Evolutionary conservation across 2,888 invertebrate genomes (phyloP).

Genomic region (Chrysomela aeneicollis): DNA sequence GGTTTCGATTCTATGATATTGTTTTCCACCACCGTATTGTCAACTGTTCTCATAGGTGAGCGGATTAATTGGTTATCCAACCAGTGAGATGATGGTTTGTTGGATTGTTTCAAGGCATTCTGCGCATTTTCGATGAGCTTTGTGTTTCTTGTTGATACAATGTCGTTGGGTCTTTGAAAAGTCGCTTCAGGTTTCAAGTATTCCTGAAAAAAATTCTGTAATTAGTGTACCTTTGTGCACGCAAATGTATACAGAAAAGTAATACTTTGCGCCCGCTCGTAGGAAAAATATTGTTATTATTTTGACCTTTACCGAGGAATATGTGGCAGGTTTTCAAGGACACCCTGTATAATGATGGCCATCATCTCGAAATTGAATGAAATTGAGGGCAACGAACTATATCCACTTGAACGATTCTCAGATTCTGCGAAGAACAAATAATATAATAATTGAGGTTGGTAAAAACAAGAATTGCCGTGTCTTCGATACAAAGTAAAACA

Average conservation of each 20-base stretch:
- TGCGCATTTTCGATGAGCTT: background rate
- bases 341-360: background rate
- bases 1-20: slow-evolving; percentile 35
- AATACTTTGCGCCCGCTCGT: too few relatives aligned
- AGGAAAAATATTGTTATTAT: too few relatives aligned
- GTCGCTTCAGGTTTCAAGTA: background rate
- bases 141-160: background rate
- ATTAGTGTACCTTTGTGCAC: too few relatives aligned
- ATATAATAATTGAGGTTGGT: too few relatives aligned
- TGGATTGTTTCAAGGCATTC: background rate
- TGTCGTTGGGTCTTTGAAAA: background rate
- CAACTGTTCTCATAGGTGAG: slow-evolving; percentile 17
- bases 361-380: background rate
- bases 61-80: background rate
- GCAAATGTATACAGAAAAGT: too few relatives aligned
- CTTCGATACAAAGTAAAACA: too few relatives aligned
- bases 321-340: background rate
- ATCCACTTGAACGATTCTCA: background rate
- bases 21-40: slow-evolving; percentile 33
- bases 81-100: background rate
- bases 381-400: background rate
- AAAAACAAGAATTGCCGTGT: too few relatives aligned
- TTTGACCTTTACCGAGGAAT: too few relatives aligned
- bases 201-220: too few relatives aligned
- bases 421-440: too few relatives aligned